Conservation (phyloP, 1,140 invertebrate genomes). For the Limonius californicus region DNA sequence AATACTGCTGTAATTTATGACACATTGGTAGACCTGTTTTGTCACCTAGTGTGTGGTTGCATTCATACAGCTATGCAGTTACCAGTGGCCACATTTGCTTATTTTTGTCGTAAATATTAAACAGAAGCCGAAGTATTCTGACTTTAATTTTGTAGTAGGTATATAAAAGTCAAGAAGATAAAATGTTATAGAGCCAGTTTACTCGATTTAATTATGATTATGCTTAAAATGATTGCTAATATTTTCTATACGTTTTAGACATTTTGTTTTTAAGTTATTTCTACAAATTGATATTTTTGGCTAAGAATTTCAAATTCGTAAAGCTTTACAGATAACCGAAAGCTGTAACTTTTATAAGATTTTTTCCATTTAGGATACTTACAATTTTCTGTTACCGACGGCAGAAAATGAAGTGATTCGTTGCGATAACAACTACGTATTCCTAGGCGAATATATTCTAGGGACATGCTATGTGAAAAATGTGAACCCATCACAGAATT, state of each 20-base stretch:
- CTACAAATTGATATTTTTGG: too few relatives aligned
- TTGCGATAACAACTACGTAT: too few relatives aligned
- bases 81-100: constrained; percentile 30
- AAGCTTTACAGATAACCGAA: too few relatives aligned
- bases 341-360: too few relatives aligned
- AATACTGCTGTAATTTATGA: constrained; percentile 33
- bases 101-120: constrained; percentile 37
- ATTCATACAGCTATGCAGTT: constrained; percentile 11
- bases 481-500: too few relatives aligned
- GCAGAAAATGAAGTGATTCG: too few relatives aligned
- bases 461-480: too few relatives aligned
- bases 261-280: too few relatives aligned
- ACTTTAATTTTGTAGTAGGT: constrained; percentile 30
- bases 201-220: constrained; percentile 2
- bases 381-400: too few relatives aligned
- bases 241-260: not conserved
- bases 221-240: not conserved
- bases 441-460: too few relatives aligned
- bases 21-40: constrained; percentile 37
- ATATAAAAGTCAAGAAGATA: constrained; percentile 34
- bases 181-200: constrained; percentile 29
- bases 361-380: too few relatives aligned
- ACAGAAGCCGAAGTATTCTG: constrained; percentile 33
- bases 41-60: constrained; percentile 37
- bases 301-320: too few relatives aligned